Evolutionary conservation across 2,113 vertebrate genomes (phyloP).

Genomic region (Seriola rivoliana): DNA sequence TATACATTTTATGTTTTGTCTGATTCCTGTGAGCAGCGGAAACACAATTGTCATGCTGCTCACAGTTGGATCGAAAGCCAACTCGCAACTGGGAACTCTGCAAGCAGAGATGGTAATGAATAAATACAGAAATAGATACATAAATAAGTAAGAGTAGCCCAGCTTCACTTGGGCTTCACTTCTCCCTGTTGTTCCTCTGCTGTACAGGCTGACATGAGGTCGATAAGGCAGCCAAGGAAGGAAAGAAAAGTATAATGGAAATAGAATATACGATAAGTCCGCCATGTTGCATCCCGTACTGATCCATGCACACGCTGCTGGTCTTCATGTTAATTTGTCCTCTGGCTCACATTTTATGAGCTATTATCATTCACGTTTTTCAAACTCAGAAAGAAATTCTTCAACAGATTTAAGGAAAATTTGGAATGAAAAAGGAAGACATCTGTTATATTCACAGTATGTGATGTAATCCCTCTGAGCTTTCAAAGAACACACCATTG

Average conservation of each 20-base stretch:
- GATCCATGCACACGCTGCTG: conserved; percentile 4
- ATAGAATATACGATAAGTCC: conserved; percentile 43
- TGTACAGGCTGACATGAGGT: conserved; percentile 68
- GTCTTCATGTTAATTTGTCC: conserved; percentile 27
- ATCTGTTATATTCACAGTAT: background rate
- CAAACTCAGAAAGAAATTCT: conserved; percentile 3
- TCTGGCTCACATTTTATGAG: background rate
- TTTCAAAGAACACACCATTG: conserved; percentile 4
- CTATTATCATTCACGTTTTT: background rate
- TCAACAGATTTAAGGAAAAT: background rate
- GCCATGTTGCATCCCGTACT: conserved; percentile 21
- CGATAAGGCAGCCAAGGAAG: conserved; percentile 68
- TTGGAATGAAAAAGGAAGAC: background rate
- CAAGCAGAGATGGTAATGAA: conserved; percentile 71
- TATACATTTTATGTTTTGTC: conserved; percentile 40
- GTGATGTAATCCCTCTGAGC: background rate
- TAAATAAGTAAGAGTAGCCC: conserved; percentile 78
- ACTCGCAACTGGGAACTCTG: conserved; percentile 53
- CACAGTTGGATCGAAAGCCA: conserved; percentile 68
- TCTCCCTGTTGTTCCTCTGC: conserved; percentile 62
- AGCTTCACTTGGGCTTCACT: conserved; percentile 64
- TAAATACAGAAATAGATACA: conserved; percentile 82
- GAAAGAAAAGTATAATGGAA: conserved; percentile 62
- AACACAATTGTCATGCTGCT: conserved; percentile 72
- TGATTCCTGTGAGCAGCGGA: conserved; percentile 46